These are phyloP conservation scores for Chloropsis cyanopogon DNA, from an alignment of 2,113 vertebrate species.

Conservation along the genomic window DNA sequence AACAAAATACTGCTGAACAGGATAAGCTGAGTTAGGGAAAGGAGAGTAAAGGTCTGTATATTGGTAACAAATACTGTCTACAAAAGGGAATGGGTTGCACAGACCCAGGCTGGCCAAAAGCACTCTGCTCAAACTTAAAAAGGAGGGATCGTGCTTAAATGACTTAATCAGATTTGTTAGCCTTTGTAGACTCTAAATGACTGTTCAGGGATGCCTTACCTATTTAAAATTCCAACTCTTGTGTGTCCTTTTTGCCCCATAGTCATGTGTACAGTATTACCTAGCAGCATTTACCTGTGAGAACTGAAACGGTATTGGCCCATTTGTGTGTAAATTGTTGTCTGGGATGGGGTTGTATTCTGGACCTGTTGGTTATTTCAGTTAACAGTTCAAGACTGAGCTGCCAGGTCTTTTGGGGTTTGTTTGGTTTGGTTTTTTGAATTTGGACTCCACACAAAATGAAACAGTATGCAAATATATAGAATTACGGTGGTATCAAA, in stretches of 20 bases:
- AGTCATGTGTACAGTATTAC: not conserved
- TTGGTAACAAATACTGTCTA: not conserved
- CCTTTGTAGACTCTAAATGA: not conserved
- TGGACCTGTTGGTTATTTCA: not conserved
- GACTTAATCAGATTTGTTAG: conserved; percentile 35
- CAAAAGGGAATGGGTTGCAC: not conserved
- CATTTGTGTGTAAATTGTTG: rapidly evolving
- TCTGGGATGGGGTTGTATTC: not conserved
- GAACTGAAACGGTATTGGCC: not conserved
- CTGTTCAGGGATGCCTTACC: not conserved
- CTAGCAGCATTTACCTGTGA: not conserved
- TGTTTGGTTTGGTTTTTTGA: not conserved
- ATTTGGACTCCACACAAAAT: not conserved
- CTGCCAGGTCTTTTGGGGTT: not conserved
- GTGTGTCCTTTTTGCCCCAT: not conserved
- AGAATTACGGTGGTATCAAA: not conserved
- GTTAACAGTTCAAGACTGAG: not conserved
- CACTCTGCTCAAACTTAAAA: not conserved
- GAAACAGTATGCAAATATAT: not conserved
- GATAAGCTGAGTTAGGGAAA: not conserved
- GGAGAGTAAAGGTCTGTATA: not conserved
- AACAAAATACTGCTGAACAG: not conserved
- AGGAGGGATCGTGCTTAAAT: not conserved
- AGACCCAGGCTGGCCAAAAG: not conserved
- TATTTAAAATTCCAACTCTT: not conserved